phyloP scores from a whole-genome alignment of 2,888 invertebrate species.

The Megaustenia siamemsis region DNA sequence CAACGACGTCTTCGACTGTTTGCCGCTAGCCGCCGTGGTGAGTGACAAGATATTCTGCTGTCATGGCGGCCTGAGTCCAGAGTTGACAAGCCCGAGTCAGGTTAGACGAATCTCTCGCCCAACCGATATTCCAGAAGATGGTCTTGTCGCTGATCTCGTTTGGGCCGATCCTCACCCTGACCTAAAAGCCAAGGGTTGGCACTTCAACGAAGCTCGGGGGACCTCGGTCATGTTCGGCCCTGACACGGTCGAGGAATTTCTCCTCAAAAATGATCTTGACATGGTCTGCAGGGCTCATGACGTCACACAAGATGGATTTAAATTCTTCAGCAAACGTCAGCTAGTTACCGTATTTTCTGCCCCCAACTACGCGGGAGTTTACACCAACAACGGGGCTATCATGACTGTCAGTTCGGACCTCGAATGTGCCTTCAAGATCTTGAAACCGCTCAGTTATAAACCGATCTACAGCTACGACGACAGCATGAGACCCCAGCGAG shows the following conservation, averaged over 20 bases:
- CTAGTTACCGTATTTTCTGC: constrained; percentile 54
- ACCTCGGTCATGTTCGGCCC: constrained; percentile 43
- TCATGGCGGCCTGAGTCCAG: constrained; percentile 54
- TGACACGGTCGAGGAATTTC: constrained; percentile 49
- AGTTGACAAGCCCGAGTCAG: constrained; percentile 31
- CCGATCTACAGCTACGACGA: constrained; percentile 40
- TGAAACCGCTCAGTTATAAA: constrained; percentile 27
- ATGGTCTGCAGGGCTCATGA: constrained; percentile 53
- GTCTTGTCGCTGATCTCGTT: constrained; percentile 43
- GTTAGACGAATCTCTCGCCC: constrained; percentile 45
- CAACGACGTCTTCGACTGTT: constrained; percentile 51
- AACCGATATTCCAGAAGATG: constrained; percentile 43
- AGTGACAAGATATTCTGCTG: constrained; percentile 53
- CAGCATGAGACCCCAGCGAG: background rate
- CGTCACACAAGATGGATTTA: constrained; percentile 49
- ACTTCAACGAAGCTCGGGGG: constrained; percentile 41
- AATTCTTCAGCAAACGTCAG: constrained; percentile 50
- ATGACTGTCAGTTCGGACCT: constrained; percentile 49
- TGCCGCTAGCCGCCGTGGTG: constrained; percentile 48
- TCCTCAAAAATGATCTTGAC: constrained; percentile 39
- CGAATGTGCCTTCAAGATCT: constrained; percentile 49
- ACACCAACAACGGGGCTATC: constrained; percentile 49
- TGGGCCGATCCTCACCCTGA: constrained; percentile 54
- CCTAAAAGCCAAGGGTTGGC: constrained; percentile 46
- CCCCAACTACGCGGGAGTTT: constrained; percentile 44